These are phyloP conservation scores for Smutsia temminckii DNA, from an alignment of 2,797 vertebrate species.

Conservation along the genomic window DNA sequence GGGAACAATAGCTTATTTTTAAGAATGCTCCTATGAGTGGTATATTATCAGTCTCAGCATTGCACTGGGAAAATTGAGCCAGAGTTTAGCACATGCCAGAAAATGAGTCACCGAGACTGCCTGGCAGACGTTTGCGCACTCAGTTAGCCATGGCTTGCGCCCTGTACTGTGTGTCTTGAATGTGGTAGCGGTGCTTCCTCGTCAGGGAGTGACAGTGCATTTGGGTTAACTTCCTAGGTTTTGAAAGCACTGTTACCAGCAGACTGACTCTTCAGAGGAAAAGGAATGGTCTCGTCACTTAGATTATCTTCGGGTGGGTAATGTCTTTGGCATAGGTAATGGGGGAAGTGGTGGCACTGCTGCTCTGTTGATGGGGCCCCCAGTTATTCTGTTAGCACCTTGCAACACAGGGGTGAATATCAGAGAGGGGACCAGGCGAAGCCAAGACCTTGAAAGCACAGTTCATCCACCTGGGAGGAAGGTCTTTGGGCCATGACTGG, in stretches of 20 bases:
- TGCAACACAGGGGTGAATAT: not conserved
- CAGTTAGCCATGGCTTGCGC: not conserved
- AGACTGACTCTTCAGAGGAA: not conserved
- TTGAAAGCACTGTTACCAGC: not conserved
- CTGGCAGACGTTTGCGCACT: not conserved
- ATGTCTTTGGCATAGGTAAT: too few relatives aligned
- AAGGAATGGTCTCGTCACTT: not conserved
- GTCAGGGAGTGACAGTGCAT: not conserved
- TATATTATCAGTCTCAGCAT: constrained; percentile 43
- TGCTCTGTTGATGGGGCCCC: not conserved
- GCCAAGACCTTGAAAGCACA: too few relatives aligned
- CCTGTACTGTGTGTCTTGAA: fast-evolving
- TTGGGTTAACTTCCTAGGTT: not conserved
- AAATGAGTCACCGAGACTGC: constrained; percentile 44
- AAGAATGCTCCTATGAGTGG: constrained; percentile 43
- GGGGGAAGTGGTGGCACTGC: too few relatives aligned
- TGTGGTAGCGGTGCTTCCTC: not conserved
- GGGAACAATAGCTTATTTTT: constrained; percentile 13
- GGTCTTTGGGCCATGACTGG: not conserved
- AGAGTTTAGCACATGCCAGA: constrained; percentile 31
- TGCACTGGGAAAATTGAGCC: not conserved
- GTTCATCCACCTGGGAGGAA: not conserved
- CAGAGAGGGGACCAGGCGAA: not conserved
- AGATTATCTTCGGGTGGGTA: not conserved
- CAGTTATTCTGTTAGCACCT: fast-evolving